phyloP scores from a whole-genome alignment of 1,140 invertebrate genomes.

The Drosophila nebulosa region DNA sequence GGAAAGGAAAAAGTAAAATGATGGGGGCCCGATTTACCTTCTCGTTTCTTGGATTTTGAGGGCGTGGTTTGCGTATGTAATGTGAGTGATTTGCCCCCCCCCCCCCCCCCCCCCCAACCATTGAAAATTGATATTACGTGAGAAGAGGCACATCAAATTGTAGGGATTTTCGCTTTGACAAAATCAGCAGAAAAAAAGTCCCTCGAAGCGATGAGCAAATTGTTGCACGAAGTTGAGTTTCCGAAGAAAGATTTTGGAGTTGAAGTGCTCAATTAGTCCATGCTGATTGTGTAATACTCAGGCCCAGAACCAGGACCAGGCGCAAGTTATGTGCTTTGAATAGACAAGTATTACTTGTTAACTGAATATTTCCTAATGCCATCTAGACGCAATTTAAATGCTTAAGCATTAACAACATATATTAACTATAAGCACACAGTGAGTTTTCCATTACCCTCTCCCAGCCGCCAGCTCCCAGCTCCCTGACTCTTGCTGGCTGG shows the following conservation, averaged over 20 bases:
- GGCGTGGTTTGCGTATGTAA: slow-evolving; percentile 6
- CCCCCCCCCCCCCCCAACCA: background rate
- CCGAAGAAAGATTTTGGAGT: background rate
- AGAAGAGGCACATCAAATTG: background rate
- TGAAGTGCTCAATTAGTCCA: slow-evolving; percentile 2
- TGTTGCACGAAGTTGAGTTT: background rate
- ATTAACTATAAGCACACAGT: background rate
- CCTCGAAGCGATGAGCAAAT: background rate
- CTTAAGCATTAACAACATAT: slow-evolving; percentile 6
- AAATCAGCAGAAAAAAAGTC: background rate
- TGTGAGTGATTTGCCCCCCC: slow-evolving; percentile 3
- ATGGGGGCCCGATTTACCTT: background rate
- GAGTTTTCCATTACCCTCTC: background rate
- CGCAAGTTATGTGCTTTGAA: background rate
- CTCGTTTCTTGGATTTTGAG: background rate
- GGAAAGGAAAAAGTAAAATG: background rate
- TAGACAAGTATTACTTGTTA: background rate
- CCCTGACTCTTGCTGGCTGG: no score
- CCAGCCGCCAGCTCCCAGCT: no score
- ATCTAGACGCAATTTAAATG: slow-evolving; percentile 1
- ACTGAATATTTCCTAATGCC: background rate
- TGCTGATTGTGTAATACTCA: slow-evolving; percentile 1
- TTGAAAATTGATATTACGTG: slow-evolving; percentile 10
- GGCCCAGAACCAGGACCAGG: no score
- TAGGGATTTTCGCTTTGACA: background rate